Evolutionary conservation across 53 echinoderm and acorn worm genomes (phyloP), one percentile per base, ranked within the genome.

Genomic region (Henricia sp.): DNA sequence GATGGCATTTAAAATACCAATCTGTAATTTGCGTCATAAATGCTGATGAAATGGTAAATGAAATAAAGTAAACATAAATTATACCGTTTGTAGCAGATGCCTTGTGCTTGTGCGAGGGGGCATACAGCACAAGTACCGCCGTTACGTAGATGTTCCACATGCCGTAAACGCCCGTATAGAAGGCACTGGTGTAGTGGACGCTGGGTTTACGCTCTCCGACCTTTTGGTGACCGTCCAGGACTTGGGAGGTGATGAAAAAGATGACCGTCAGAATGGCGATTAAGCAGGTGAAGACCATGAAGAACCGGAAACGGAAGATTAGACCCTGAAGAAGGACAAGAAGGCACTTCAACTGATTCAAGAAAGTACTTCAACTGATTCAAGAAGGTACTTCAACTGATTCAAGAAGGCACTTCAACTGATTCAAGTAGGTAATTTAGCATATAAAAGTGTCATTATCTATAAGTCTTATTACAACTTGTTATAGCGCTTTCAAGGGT

Each of bases 91-190:
- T 84, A 41, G 74, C 32, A 0, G 86, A 71, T 0, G 82, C 51
- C 53, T 88, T 88, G 46, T 85, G 66, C 88, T 99, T 99, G 82
- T 99, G 99, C 11, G 99, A 99, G 0, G 99, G 99, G 5, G 99
- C 95, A 55, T 99, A 99, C 43, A 99, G 89, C 46, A 92, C 84
- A 53, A 99, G 90, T 0, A 92, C 92, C 6, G 99, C 99, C 74
- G 95, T 11, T 52, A 99, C 99, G 27, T 99, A 99, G 87, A 99
- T 86, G 48, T 99, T 99, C 99, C 99, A 99, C 90, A 99, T 95
- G 41, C 99, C 99, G 50, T 99, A 99, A 28, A 99, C 95, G 2
- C 99, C 99, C 0, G 99, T 99, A 60, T 95, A 99, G 89, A 99
- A 97, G 37, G 90, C 99, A 52, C 99, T 99, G 91, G 90, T 99